Percentiles rank a stretch among this genome's conserved stretches.
phyloP scores from a whole-genome alignment of 1,140 invertebrate species.

The Potamilus streckersoni region DNA sequence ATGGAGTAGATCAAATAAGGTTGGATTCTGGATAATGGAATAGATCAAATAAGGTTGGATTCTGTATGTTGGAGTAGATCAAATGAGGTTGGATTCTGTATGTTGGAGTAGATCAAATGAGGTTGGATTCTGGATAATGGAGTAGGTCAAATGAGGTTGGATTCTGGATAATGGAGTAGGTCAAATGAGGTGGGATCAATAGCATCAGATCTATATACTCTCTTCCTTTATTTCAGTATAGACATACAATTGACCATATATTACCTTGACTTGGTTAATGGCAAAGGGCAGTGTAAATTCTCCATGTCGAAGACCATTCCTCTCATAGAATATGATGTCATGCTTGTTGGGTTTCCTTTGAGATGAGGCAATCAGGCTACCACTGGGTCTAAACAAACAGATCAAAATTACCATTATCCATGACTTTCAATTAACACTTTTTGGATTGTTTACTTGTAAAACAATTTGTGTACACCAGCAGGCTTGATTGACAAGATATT shows the following conservation, averaged over 20 bases:
- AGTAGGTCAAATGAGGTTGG: too few species aligned
- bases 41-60: too few species aligned
- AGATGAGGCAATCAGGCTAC: constrained; percentile 81
- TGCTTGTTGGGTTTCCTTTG: constrained; percentile 74
- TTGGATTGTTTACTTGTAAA: background rate
- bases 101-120: too few species aligned
- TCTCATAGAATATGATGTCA: constrained; percentile 88
- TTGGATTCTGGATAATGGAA: too few species aligned
- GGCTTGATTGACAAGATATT: background rate
- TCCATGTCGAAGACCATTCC: constrained; percentile 90
- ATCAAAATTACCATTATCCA: background rate
- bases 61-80: too few species aligned
- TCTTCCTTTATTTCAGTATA: background rate
- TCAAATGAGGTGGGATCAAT: too few species aligned
- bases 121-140: too few species aligned
- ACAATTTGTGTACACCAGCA: background rate
- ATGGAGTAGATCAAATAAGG: too few species aligned
- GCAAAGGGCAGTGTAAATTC: constrained; percentile 81
- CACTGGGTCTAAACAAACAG: constrained; percentile 73
- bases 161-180: too few species aligned
- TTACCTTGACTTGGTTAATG: constrained; percentile 69
- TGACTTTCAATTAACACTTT: background rate
- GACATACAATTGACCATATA: constrained; percentile 2
- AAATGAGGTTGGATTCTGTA: too few species aligned
- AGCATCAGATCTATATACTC: too few species aligned